Percentiles rank a stretch among this genome's conserved stretches.
Conservation (phyloP, 2,797 vertebrate species). For the Chrysolophus pictus region DNA sequence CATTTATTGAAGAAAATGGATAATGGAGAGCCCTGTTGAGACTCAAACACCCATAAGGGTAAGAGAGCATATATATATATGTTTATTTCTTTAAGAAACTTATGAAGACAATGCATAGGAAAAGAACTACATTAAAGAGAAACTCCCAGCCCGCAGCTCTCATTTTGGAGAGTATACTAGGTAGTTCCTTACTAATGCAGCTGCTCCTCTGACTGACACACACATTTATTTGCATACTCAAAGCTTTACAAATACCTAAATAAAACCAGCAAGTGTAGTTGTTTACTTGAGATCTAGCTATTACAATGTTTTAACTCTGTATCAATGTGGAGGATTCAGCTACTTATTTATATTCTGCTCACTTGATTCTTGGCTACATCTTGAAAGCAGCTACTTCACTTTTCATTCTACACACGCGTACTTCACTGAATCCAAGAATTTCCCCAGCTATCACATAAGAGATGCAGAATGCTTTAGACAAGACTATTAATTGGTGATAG, state of each 20-base stretch:
- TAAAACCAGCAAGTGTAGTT: neutral
- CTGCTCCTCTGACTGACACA: neutral
- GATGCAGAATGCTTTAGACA: neutral
- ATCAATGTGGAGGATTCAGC: neutral
- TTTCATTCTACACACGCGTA: neutral
- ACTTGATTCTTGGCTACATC: neutral
- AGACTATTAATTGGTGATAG: neutral
- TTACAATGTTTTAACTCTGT: neutral
- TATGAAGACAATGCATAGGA: neutral
- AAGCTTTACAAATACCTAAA: neutral
- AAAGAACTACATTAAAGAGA: neutral
- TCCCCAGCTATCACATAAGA: neutral
- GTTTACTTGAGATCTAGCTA: neutral
- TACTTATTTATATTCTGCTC: neutral
- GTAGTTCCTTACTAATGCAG: neutral
- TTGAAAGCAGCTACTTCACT: neutral
- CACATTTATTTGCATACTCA: neutral
- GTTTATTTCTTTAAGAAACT: neutral
- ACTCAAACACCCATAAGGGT: neutral
- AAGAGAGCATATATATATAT: neutral
- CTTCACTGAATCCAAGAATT: neutral
- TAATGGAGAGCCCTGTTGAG: neutral
- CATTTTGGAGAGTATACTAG: neutral
- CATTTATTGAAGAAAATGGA: neutral
- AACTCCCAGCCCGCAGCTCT: neutral